Base-by-base conservation (phyloP, 2,888 invertebrate species). In the Harpagoxenus sublaevis region DNA sequence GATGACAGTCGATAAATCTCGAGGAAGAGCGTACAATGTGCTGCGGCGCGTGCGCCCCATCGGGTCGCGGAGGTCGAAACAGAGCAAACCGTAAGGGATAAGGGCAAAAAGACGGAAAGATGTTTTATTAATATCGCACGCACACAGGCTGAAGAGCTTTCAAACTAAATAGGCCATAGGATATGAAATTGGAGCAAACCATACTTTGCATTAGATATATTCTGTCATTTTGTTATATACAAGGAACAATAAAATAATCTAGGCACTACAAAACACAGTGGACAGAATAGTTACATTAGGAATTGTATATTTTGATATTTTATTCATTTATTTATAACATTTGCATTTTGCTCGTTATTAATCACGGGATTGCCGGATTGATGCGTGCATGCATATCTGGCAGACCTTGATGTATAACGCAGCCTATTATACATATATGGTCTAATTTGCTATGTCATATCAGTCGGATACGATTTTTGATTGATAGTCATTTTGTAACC, bases 1-100 rank as follows among this genome's bases (percentile, higher is more conserved):
- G 83, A 60, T 83, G 83, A 85, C 68, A 84, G 57, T 65, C 75
- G 79, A 83, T 84, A 88, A 89, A 89, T 89, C 84, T 79, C 84
- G 84, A 84, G 82, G 83, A 81, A 65, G 83, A 87, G 87, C 85
- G 78, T 68, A 86, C 85, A 87, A 87, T 87, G 81, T 63, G 55
- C 28, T 57, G 78, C 62, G 79, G 83, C 84, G 84, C 83, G 83
- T 77, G 78, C 65, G 73, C 53, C 66, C 65, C 60, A 31, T 53
- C 51, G 53, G 55, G 51, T 66, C 45, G 57, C 60, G 10, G 42
- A 18, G 81, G 75, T 57, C 82, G 78, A 86, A 83, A 83, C 78
- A 66, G 71, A 78, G 68, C 83, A 83, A 86, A 86, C 78, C 53
- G 66, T 75, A 68, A 86, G 73, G 73, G 74, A 83, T 71, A 39